These are phyloP conservation scores for Drosophila teissieri DNA, from an alignment of 1,140 invertebrate species.

Conservation along the genomic window DNA sequence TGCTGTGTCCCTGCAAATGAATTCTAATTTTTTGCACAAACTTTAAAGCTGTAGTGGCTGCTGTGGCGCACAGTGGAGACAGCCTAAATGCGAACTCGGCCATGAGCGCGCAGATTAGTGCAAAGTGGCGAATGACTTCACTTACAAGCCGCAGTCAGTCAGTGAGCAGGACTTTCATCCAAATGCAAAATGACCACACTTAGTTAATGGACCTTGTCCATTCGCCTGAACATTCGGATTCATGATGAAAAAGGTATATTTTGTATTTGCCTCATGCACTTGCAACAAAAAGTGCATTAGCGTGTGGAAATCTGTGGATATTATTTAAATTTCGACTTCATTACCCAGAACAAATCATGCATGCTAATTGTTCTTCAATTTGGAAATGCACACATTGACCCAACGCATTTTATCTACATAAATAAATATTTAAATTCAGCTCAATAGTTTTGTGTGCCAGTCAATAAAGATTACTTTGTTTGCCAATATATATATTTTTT, in stretches of 20 bases:
- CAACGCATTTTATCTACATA: neutral
- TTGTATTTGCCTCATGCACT: neutral
- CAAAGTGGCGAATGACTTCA: slow-evolving; percentile 8
- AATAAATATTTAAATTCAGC: neutral
- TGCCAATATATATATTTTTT: too few species aligned
- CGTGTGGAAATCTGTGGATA: neutral
- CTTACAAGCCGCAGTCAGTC: slow-evolving; percentile 16
- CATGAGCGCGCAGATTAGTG: slow-evolving; percentile 40
- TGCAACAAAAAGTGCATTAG: neutral
- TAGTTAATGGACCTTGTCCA: neutral
- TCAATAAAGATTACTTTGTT: slow-evolving; percentile 1
- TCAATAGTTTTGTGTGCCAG: neutral
- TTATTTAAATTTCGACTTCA: neutral
- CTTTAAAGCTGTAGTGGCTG: slow-evolving; percentile 37
- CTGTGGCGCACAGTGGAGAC: slow-evolving; percentile 32
- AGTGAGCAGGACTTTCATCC: slow-evolving; percentile 18
- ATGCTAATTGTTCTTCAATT: neutral
- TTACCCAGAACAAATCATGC: neutral
- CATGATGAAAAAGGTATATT: neutral
- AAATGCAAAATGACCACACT: neutral
- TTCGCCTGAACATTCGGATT: neutral
- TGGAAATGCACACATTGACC: neutral
- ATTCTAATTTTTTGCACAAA: slow-evolving; percentile 76
- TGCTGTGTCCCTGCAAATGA: slow-evolving; percentile 70
- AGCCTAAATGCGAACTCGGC: slow-evolving; percentile 44